These are phyloP conservation scores for Antitype chi DNA, from an alignment of 2,888 invertebrate genomes.

Conservation along the genomic window DNA sequence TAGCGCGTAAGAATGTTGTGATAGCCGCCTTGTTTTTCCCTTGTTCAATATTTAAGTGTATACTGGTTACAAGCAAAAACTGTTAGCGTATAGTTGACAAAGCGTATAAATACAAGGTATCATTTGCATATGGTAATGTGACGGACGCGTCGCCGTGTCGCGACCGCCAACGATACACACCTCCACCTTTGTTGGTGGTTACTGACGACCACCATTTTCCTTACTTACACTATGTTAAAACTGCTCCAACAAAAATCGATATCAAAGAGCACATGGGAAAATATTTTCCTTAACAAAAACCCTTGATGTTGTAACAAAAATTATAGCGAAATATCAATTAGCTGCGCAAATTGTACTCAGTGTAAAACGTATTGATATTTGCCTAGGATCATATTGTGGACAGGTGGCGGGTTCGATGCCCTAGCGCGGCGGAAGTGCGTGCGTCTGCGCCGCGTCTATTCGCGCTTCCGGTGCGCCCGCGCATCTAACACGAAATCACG, in stretches of 20 bases:
- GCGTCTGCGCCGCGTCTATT: slow-evolving; percentile 89
- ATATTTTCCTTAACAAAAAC: not conserved
- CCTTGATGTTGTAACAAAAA: not conserved
- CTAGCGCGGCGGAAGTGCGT: slow-evolving; percentile 87
- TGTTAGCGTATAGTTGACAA: slow-evolving; percentile 77
- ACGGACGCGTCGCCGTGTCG: slow-evolving; percentile 74
- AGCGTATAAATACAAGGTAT: slow-evolving; percentile 76
- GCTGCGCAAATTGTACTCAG: slow-evolving; percentile 25
- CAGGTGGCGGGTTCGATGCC: slow-evolving; percentile 87
- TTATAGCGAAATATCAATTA: slow-evolving; percentile 15
- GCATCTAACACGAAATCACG: slow-evolving; percentile 78
- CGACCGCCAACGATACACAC: slow-evolving; percentile 72
- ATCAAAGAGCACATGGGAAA: not conserved
- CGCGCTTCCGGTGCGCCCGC: slow-evolving; percentile 85
- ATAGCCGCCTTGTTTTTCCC: slow-evolving; percentile 68
- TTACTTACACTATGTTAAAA: slow-evolving; percentile 13
- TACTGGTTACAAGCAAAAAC: slow-evolving; percentile 81
- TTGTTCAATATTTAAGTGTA: slow-evolving; percentile 67
- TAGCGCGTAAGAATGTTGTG: slow-evolving; percentile 63
- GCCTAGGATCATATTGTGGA: slow-evolving; percentile 73
- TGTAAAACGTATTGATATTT: slow-evolving; percentile 55
- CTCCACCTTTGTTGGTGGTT: slow-evolving; percentile 75
- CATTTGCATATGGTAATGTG: slow-evolving; percentile 86
- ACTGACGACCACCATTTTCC: slow-evolving; percentile 42
- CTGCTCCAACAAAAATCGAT: not conserved